Conservation (phyloP, 2,113 vertebrate genomes). For the Columba janthina region DNA sequence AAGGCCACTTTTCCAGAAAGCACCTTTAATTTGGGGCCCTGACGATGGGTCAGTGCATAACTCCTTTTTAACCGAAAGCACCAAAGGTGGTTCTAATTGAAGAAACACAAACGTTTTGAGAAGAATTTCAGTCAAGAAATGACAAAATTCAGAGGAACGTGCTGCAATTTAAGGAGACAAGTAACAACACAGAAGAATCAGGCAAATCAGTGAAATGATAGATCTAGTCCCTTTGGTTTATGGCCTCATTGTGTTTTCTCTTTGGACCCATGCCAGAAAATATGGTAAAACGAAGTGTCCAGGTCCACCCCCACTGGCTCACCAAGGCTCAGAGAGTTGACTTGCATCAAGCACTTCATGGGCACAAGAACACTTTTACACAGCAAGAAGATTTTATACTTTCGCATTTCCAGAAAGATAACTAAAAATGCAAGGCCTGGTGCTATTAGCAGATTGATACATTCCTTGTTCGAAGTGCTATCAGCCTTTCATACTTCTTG, state of each 20-base stretch:
- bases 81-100: background rate
- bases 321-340: background rate
- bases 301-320: background rate
- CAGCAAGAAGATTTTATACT: background rate
- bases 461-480: background rate
- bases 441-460: background rate
- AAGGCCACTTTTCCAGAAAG: background rate
- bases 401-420: background rate
- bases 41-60: background rate
- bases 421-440: background rate
- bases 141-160: accelerated
- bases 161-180: background rate
- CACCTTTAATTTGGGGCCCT: background rate
- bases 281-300: background rate
- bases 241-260: background rate
- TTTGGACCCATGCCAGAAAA: background rate
- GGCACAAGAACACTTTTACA: background rate
- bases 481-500: background rate
- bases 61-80: background rate
- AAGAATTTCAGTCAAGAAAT: background rate
- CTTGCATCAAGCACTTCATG: background rate
- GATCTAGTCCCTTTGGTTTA: background rate
- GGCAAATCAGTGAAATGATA: background rate
- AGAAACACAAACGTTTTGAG: background rate
- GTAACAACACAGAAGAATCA: background rate